Conservation (phyloP, 2,888 invertebrate species). For the Synanthedon vespiformis region DNA sequence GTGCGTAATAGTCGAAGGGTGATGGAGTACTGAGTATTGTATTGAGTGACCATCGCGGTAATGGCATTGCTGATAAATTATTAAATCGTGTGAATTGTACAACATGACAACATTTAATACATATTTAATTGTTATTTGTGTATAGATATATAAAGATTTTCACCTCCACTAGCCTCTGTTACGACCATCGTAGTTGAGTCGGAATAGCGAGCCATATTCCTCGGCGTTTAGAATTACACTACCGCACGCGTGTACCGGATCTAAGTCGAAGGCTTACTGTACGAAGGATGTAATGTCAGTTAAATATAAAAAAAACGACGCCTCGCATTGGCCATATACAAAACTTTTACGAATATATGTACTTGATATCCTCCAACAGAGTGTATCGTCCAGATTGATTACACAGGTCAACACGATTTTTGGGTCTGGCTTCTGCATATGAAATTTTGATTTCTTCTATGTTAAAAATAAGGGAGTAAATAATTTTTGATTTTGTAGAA, state of each 20-base stretch:
- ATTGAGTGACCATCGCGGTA: conserved; percentile 6
- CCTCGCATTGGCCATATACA: too few species aligned
- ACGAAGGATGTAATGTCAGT: not conserved
- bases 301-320: too few species aligned
- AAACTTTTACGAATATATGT: too few species aligned
- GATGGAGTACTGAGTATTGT: conserved; percentile 18
- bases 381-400: too few species aligned
- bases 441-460: too few species aligned
- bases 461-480: too few species aligned
- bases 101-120: conserved; percentile 11
- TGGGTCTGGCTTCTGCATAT: too few species aligned
- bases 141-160: conserved; percentile 7
- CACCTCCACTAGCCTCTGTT: conserved; percentile 24
- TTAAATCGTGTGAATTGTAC: conserved; percentile 32
- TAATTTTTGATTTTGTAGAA: too few species aligned
- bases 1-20: conserved; percentile 14
- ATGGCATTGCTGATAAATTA: conserved; percentile 26
- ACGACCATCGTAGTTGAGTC: conserved; percentile 38
- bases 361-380: too few species aligned
- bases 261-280: not conserved
- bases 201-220: conserved; percentile 29
- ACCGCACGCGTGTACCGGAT: not conserved
- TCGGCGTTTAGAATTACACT: not conserved
- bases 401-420: too few species aligned
- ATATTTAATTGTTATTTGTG: conserved; percentile 4